These are phyloP conservation scores for Ctenopoma kingsleyae DNA, from an alignment of 2,797 vertebrate species.

Conservation along the genomic window DNA sequence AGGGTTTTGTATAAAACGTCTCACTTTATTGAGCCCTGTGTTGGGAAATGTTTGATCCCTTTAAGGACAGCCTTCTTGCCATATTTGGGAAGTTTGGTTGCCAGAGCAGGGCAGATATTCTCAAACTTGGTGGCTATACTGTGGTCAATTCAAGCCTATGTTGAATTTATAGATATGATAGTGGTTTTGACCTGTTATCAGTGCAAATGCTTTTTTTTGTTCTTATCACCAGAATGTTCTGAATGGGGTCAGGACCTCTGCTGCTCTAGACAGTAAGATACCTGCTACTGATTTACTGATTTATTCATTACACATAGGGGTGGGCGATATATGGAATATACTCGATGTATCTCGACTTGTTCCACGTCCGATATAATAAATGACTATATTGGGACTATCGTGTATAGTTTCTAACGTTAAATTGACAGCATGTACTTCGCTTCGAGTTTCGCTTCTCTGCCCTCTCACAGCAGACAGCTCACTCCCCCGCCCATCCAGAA, in stretches of 20 bases:
- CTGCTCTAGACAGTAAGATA: conserved; percentile 91
- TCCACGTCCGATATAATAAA: too few relatives aligned
- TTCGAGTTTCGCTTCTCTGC: too few relatives aligned
- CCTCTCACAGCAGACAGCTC: too few relatives aligned
- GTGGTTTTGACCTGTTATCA: background rate
- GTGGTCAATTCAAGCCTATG: background rate
- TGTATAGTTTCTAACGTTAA: too few relatives aligned
- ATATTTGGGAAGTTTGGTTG: background rate
- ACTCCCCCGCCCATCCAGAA: too few relatives aligned
- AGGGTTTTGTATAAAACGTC: background rate
- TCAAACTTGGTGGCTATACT: background rate
- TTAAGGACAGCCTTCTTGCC: background rate
- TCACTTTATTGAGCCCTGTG: too few relatives aligned
- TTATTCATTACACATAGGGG: background rate
- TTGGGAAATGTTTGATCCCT: too few relatives aligned
- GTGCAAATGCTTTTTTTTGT: conserved; percentile 18
- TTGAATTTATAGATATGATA: background rate
- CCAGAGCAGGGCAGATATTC: background rate
- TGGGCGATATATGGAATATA: too few relatives aligned
- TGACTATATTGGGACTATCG: too few relatives aligned
- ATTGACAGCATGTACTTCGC: too few relatives aligned
- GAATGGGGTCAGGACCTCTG: conserved; percentile 88
- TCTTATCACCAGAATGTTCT: conserved; percentile 89
- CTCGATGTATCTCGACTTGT: too few relatives aligned
- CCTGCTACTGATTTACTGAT: conserved; percentile 5